Base-by-base conservation (phyloP, 2,797 vertebrate genomes). In the Ctenopoma kingsleyae region DNA sequence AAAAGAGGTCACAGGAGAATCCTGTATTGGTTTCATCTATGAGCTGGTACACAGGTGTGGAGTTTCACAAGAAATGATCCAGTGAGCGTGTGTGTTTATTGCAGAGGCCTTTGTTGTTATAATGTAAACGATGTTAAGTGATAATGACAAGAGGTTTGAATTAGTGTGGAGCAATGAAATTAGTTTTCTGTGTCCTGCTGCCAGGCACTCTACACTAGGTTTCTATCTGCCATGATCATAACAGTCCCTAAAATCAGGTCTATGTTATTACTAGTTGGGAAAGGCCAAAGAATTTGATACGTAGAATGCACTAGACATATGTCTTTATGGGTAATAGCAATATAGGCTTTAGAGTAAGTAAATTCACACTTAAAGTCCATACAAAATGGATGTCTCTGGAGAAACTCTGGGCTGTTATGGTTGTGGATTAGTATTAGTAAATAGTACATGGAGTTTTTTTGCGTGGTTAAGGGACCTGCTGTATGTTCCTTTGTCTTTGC, bases 101-200 rank as follows among this genome's bases (percentile, higher is more conserved):
- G 50, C 30, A 15, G 15, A 2, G n/a, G 6, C 30, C 38, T 19
- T 49, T 74, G 30, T 67, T 66, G 30, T 84, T 59, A 30, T 17
- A 53, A 71, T 89, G 83, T 78, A 77, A 88, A 87, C 58, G 40
- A 49, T 50, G 9, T 53, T 58, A 62, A 71, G 44, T 59, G 67
- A 62, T 59, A 35, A 52, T 0, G 10, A 57, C 59, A 3, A 4
- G 15, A 36, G 8, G 57, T 72, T 84, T 67, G 74, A 80, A 80
- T 48, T 80, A 44, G 40, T n/a, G 22, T 51, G 41, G 48, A 57
- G 8, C 61, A 76, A 55, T 66, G 50, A 49, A 52, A 67, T 61
- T 46, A 30, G 64, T 43, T 8, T 75, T 62, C 63, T 62, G 58
- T 23, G 8, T 69, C 46, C 40, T 68, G 57, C 22, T 15, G 12